Conservation (phyloP, 2,888 invertebrate species). For the Drosophila paramelanica region DNA sequence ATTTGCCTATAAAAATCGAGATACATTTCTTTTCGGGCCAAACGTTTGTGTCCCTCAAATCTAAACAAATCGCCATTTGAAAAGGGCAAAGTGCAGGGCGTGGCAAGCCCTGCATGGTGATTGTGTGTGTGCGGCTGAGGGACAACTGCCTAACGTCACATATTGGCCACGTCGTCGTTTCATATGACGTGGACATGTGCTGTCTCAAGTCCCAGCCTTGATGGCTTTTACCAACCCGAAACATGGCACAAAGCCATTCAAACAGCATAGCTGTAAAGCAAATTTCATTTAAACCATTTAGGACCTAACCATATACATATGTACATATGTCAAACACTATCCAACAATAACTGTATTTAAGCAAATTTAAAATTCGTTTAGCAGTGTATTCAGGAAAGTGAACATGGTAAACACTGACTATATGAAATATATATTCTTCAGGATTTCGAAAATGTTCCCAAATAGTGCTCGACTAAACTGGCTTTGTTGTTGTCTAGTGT, state of each 20-base stretch:
- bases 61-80: slow-evolving; percentile 43
- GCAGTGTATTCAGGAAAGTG: too few species aligned
- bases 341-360: background rate
- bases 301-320: background rate
- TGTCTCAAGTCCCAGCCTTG: slow-evolving; percentile 11
- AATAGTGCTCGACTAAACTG: background rate
- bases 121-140: background rate
- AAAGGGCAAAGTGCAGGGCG: slow-evolving; percentile 40
- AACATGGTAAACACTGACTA: too few species aligned
- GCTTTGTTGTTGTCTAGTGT: slow-evolving; percentile 28
- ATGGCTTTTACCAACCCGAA: slow-evolving; percentile 7
- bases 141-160: slow-evolving; percentile 24
- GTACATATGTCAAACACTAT: slow-evolving; percentile 7
- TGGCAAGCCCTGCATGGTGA: background rate
- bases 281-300: slow-evolving; percentile 42
- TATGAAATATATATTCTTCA: too few species aligned
- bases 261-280: slow-evolving; percentile 24
- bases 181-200: slow-evolving; percentile 35
- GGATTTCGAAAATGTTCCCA: background rate
- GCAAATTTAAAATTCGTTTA: background rate
- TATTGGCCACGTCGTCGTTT: slow-evolving; percentile 38
- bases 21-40: slow-evolving; percentile 39
- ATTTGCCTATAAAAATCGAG: slow-evolving; percentile 26
- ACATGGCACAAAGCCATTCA: slow-evolving; percentile 2
- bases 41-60: slow-evolving; percentile 35